Evolutionary conservation across 2,113 vertebrate genomes (phyloP).

Genomic region (Corvus cornix): DNA sequence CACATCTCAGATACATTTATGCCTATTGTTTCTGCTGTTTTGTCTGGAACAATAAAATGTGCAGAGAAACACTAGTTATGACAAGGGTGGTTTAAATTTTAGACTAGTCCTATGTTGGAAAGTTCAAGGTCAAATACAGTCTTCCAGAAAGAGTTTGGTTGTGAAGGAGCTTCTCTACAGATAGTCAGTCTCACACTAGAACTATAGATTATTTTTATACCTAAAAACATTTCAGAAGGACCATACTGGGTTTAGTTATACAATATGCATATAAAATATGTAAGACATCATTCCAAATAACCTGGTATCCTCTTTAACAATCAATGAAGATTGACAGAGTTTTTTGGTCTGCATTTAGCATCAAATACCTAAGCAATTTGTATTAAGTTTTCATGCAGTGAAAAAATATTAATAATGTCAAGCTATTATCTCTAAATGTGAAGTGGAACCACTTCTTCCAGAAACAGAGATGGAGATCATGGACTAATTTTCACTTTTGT

Average conservation of each 20-base stretch:
- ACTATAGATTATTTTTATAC: neutral
- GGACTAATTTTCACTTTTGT: neutral
- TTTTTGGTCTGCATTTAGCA: neutral
- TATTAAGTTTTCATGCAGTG: neutral
- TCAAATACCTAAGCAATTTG: neutral
- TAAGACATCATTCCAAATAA: neutral
- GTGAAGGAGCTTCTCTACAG: neutral
- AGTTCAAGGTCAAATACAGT: neutral
- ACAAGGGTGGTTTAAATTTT: neutral
- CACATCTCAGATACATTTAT: neutral
- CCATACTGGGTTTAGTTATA: neutral
- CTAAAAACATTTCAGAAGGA: neutral
- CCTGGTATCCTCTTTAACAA: neutral
- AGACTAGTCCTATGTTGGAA: neutral
- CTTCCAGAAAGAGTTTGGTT: neutral
- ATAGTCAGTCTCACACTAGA: fast-evolving
- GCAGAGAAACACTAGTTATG: neutral
- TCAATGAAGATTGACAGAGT: neutral
- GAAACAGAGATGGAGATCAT: neutral
- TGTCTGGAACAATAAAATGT: neutral
- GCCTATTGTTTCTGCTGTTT: neutral
- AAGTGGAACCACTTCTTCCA: neutral
- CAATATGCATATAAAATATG: neutral
- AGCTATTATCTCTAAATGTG: neutral
- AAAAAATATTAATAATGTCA: neutral